Conservation (phyloP, 2,797 vertebrate genomes). For the Acanthis flammea region DNA sequence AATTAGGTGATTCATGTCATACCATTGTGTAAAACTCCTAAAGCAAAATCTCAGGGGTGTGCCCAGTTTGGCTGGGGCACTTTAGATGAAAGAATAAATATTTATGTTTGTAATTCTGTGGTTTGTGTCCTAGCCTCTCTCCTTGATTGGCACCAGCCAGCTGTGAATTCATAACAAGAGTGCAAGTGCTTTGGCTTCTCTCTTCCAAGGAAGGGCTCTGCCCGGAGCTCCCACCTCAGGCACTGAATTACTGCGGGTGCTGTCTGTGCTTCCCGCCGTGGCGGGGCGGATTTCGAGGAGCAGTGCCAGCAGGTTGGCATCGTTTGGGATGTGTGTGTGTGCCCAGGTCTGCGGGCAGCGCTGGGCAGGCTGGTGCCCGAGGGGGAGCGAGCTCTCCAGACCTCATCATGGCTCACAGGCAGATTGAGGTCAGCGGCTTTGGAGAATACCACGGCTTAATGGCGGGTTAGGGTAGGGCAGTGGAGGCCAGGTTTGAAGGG, state of each 20-base stretch:
- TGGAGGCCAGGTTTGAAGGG: background rate
- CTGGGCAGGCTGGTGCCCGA: background rate
- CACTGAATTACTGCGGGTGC: rapidly evolving
- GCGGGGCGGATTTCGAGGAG: rapidly evolving
- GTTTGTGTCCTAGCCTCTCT: background rate
- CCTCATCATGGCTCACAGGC: background rate
- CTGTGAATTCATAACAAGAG: background rate
- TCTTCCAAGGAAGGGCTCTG: background rate
- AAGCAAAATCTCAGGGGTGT: background rate
- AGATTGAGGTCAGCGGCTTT: background rate
- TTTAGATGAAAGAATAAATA: background rate
- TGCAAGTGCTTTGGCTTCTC: rapidly evolving
- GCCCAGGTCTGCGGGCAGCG: background rate
- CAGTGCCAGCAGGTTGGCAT: background rate
- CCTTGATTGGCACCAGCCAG: background rate
- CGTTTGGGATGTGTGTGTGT: rapidly evolving
- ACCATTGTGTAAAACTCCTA: background rate
- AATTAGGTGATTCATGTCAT: background rate
- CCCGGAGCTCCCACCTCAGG: background rate
- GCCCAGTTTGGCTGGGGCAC: background rate
- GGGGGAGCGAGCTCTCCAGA: background rate
- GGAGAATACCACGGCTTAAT: background rate
- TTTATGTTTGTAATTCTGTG: background rate
- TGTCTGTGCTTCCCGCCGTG: rapidly evolving
- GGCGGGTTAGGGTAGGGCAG: background rate